A percentile compares a stretch with the other conserved stretches of the same genome.
Conservation (phyloP, 2,113 vertebrate species). For the Turdus rufiventris region DNA sequence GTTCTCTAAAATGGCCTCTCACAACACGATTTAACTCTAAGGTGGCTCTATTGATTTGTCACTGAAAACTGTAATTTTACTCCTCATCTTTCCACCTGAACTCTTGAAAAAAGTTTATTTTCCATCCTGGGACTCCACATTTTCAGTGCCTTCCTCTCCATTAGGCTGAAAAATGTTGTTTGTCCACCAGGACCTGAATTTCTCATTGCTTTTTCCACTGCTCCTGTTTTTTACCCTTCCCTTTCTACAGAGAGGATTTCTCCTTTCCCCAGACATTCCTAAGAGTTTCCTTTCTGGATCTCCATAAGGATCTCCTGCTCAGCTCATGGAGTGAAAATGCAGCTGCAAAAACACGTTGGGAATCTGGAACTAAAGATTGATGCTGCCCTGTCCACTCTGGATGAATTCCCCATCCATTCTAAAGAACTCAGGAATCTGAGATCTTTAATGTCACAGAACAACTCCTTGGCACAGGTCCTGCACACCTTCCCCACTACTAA, state of each 20-base stretch:
- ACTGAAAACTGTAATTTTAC: not conserved
- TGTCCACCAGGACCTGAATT: not conserved
- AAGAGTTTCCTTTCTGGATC: not conserved
- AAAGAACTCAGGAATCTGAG: not conserved
- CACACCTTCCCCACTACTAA: not conserved
- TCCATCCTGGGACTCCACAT: not conserved
- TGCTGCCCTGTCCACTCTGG: no score
- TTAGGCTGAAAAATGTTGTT: not conserved
- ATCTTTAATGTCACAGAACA: not conserved
- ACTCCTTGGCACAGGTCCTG: not conserved
- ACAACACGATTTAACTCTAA: not conserved
- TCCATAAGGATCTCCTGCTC: not conserved
- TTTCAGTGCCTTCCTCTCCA: not conserved
- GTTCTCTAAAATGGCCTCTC: not conserved
- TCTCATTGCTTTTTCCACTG: not conserved
- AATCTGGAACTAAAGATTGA: not conserved
- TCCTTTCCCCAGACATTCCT: not conserved
- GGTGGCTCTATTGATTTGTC: not conserved
- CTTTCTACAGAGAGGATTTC: not conserved
- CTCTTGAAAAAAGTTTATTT: not conserved
- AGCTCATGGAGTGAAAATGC: not conserved
- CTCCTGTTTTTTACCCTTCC: not conserved
- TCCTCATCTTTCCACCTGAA: not conserved
- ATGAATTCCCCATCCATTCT: not conserved
- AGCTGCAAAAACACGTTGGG: rapidly evolving